A percentile compares a stretch with the other conserved stretches of the same genome.
Evolutionary conservation across 2,113 vertebrate species (phyloP).

Genomic region (Coturnix japonica): DNA sequence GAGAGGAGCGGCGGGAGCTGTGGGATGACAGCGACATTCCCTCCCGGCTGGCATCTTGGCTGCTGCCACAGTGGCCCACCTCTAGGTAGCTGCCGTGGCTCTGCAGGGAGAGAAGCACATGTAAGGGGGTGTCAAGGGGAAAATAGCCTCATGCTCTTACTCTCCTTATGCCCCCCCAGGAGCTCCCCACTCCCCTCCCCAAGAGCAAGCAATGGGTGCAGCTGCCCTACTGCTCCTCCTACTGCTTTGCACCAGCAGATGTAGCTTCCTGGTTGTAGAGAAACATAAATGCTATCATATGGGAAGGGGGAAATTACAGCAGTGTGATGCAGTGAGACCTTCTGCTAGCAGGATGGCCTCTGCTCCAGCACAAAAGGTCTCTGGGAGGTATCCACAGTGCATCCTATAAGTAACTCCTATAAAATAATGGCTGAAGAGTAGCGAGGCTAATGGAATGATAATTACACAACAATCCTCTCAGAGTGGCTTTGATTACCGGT

Average conservation of each 20-base stretch:
- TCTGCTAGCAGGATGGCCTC: background rate
- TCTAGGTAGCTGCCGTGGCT: conserved; percentile 79
- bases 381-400: background rate
- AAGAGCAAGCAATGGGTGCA: background rate
- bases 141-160: too few species aligned
- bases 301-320: background rate
- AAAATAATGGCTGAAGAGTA: background rate
- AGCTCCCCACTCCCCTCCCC: background rate
- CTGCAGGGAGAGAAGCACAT: conserved; percentile 54
- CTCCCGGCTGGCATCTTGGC: conserved; percentile 72
- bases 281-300: background rate
- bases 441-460: background rate
- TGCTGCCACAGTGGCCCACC: conserved; percentile 65
- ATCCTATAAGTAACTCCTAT: background rate
- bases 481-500: background rate
- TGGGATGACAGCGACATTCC: conserved; percentile 81
- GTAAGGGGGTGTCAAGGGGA: rapidly evolving
- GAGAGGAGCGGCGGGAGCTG: conserved; percentile 81
- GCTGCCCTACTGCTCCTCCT: background rate
- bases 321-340: background rate
- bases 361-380: background rate
- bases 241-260: background rate
- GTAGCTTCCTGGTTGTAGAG: background rate
- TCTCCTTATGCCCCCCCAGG: too few species aligned
- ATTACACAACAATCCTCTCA: background rate